Base-by-base conservation (phyloP, 1,140 invertebrate species). In the Asobara japonica region DNA sequence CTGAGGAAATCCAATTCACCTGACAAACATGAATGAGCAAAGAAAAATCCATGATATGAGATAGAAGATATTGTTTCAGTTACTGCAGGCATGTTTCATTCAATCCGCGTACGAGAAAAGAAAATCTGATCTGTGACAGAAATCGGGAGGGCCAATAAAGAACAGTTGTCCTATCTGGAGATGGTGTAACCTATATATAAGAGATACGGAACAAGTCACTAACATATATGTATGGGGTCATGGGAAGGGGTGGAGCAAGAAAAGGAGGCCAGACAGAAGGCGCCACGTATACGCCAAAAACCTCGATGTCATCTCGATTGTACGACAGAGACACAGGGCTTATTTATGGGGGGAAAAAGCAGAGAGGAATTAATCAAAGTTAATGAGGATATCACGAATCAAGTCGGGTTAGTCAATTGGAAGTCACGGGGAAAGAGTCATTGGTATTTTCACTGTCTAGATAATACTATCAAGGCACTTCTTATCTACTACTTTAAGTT, bases 81-180 rank as follows among this genome's bases (percentile, higher is more conserved):
- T 56, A 56, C 51, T 16, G n/a, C 51, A 56, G 51, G 25, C 51
- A 56, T 56, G 51, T 56, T 56, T 56, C 51, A 56, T 56, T 27
- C 51, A 25, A 56, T 56, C 22, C 51, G n/a, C 22, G 22, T 56
- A 56, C 20, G 22, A 25, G 51, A 22, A 56, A 56, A 56, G 18
- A 56, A 56, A 56, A 56, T 56, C 51, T 56, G 51, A 56, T 56
- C 51, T 56, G 25, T 56, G 51, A 56, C 51, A 25, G 18, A 56
- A 56, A 56, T 56, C 51, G 51, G 51, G 25, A 56, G 51, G 41
- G 13, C 51, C 51, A 56, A 56, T 56, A 56, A 56, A 56, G 51
- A 56, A 56, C 51, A 56, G 51, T 56, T 20, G 51, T 56, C 51
- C 22, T 56, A 56, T 56, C 51, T 45, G 51, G 51, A 56, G 51